Conservation (phyloP, 2,113 vertebrate species). For the Crypturellus undulatus region DNA sequence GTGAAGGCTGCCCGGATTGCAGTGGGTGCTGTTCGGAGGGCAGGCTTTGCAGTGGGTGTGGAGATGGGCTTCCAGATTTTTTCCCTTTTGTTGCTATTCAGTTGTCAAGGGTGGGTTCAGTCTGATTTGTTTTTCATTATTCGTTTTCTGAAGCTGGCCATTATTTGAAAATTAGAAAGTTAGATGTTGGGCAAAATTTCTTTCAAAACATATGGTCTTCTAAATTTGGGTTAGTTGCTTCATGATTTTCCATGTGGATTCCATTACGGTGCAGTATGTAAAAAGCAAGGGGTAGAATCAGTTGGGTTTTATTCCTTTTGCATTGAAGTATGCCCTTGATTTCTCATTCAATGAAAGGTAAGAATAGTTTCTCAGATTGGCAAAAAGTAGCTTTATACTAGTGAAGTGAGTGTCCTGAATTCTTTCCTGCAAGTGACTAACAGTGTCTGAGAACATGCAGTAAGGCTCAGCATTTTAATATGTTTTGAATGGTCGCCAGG, state of each 20-base stretch:
- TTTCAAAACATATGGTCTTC: background rate
- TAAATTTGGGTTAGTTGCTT: background rate
- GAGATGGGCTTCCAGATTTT: background rate
- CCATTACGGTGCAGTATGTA: background rate
- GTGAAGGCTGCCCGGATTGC: background rate
- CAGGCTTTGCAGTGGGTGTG: fast-evolving
- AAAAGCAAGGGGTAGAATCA: background rate
- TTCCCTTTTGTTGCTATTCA: background rate
- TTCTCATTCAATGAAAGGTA: background rate
- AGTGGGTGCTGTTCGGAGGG: background rate
- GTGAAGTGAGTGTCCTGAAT: background rate
- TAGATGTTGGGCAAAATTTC: background rate
- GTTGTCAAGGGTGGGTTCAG: fast-evolving
- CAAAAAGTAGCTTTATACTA: background rate
- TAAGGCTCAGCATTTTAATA: background rate
- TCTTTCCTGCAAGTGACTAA: background rate
- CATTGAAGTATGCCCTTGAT: background rate
- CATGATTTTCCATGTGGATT: slow-evolving; percentile 30
- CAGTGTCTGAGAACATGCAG: background rate
- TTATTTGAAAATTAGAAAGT: background rate
- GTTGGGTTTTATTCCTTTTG: fast-evolving
- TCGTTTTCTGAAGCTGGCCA: background rate
- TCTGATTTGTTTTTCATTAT: background rate
- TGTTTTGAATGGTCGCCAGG: background rate
- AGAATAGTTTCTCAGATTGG: background rate